Evolutionary conservation across 2,888 invertebrate genomes (phyloP).

Genomic region (Listrodromus nycthemerus): DNA sequence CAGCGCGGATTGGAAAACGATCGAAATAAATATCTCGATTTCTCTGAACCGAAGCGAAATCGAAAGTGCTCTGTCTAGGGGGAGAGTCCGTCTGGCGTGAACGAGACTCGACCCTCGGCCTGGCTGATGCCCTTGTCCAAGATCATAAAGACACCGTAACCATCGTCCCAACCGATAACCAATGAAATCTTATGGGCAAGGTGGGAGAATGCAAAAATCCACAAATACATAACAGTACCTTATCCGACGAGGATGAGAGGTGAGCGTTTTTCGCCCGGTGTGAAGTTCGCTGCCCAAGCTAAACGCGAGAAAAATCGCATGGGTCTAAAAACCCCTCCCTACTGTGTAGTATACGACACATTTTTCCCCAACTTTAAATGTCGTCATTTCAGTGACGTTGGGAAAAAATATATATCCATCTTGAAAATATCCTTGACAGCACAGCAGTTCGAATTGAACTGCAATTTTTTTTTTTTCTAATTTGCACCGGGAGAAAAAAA

Average conservation of each 20-base stretch:
- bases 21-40: slow-evolving; percentile 74
- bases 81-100: slow-evolving; percentile 32
- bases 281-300: too few species aligned
- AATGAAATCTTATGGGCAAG: slow-evolving; percentile 46
- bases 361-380: too few species aligned
- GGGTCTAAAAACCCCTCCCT: too few species aligned
- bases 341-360: background rate
- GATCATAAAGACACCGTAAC: slow-evolving; percentile 35
- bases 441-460: background rate
- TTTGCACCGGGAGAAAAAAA: background rate
- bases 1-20: slow-evolving; percentile 60
- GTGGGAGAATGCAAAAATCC: slow-evolving; percentile 64
- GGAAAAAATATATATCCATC: too few species aligned
- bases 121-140: background rate
- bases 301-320: too few species aligned
- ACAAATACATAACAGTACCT: slow-evolving; percentile 44
- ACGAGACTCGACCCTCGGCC: slow-evolving; percentile 13
- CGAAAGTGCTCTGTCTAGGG: slow-evolving; percentile 56
- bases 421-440: background rate
- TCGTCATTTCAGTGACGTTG: too few species aligned
- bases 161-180: slow-evolving; percentile 26
- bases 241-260: too few species aligned
- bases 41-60: slow-evolving; percentile 65
- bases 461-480: slow-evolving; percentile 2
- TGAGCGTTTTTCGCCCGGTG: too few species aligned